Base-by-base conservation (phyloP, 2,888 invertebrate genomes). In the Pachydiplax longipennis region DNA sequence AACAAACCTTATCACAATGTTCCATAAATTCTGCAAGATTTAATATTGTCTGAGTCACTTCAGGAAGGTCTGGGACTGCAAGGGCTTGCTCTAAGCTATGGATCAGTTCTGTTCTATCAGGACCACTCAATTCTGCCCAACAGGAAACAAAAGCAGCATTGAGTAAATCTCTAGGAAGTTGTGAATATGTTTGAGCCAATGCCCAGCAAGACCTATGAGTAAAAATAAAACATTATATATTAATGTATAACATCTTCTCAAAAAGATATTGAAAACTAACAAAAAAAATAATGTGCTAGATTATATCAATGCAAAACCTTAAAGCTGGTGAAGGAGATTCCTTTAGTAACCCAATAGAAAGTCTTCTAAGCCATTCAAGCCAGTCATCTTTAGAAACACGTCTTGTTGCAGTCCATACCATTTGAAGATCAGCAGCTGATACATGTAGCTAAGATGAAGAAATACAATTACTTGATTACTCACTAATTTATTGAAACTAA, bases 1-100 rank as follows among this genome's bases (percentile, higher is more conserved):
- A 80, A n/a, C 91, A 82, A 90, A 94, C 94, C 93, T 95, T 97
- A 93, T 99, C 99, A 93, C 99, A 99, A 93, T 99, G 99, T 93
- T 99, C 99, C 99, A 99, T 99, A 93, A 99, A 99, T 94, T 99
- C 99, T 0, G 99, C 99, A 91, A 99, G 95, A 94, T 99, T 99
- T 22, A 99, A 95, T 91, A 99, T 97, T 0, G 99, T 98, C 93
- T 99, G 99, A 0, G 99, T 99, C 81, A 99, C 97, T 94, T 99
- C 99, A 0, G 99, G 98, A 91, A 99, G 96, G 93, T 99, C 99
- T 6, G 98, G 98, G 0, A 99, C 98, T 91, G 97, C 96, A 12
- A 99, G 94, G 0, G 99, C 99, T 93, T 98, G 97, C 92, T 98
- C 97, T 53, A 99, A 94, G 53, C 98, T 98, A 90, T 96, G 95